Evolutionary conservation across 2,113 vertebrate species (phyloP), one percentile per base, ranked within the genome.

Genomic region (Corythoichthys intestinalis): DNA sequence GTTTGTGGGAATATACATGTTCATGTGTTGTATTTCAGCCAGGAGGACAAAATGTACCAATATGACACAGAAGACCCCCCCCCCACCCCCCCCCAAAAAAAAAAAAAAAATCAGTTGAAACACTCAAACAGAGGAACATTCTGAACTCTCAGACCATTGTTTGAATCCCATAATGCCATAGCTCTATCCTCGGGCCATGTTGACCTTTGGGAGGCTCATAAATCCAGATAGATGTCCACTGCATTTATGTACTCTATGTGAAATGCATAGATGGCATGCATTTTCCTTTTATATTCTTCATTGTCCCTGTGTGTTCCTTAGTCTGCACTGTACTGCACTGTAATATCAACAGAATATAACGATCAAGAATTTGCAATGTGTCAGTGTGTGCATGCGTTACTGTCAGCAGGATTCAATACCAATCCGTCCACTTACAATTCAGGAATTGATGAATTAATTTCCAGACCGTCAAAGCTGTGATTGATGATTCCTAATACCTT

Each of bases 141-240:
- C 37, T 14, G 44, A 47, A 28, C 44, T 34, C n/a, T 63, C 20
- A 20, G 39, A 17, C 17, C 41, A 15, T 38, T 37, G 15, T 52
- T 34, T 49, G 63, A 34, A 28, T 50, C 63, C 63, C 63, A 65
- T 48, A 49, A 65, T 65, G 63, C 62, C 46, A 47, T 48, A 14
- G 41, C 12, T 76, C 69, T 77, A 54, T 77, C 88, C 81, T 84
- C 66, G 12, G 80, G 82, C 83, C 74, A 72, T 56, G n/a, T 66
- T 85, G 86, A 86, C 86, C 86, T 87, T 82, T 85, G 76, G 81
- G 79, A 87, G 70, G 66, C 80, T 87, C 83, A 85, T 81, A 69
- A 72, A 66, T 88, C 76, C 75, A 83, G 79, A 88, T 86, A 72
- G 79, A 83, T 84, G 60, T 47, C 58, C 46, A 46, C 57, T 71